phyloP scores from a whole-genome alignment of 2,888 invertebrate genomes.

The Chironomus tentans region DNA sequence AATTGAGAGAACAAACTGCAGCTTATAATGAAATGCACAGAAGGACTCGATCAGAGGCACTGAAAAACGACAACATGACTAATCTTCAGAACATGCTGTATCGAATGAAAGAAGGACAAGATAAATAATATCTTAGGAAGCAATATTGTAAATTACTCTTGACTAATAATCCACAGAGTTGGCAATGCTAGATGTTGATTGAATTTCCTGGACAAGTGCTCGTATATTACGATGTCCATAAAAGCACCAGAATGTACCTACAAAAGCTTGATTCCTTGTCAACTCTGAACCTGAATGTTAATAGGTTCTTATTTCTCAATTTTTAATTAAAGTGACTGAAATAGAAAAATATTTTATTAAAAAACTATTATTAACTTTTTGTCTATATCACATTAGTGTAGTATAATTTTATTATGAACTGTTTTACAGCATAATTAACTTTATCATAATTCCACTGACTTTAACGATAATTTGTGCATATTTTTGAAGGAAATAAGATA shows the following conservation, averaged over 20 bases:
- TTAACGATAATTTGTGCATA: neutral
- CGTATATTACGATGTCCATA: too few relatives aligned
- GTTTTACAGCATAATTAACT: neutral
- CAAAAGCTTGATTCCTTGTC: too few relatives aligned
- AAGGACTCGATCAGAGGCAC: slow-evolving; percentile 46
- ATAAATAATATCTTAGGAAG: neutral
- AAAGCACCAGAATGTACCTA: too few relatives aligned
- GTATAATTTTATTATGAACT: neutral
- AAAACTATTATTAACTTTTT: neutral
- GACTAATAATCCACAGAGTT: too few relatives aligned
- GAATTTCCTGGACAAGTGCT: too few relatives aligned
- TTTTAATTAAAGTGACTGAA: neutral
- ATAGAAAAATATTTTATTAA: slow-evolving; percentile 28
- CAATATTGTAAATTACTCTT: too few relatives aligned
- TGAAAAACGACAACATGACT: slow-evolving; percentile 45
- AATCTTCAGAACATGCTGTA: neutral
- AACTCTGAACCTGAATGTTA: neutral
- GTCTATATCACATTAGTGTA: neutral
- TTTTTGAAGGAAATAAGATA: neutral
- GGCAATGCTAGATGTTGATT: too few relatives aligned
- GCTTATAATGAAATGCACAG: slow-evolving; percentile 46
- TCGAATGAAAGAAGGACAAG: neutral
- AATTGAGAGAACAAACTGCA: slow-evolving; percentile 44
- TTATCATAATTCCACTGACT: neutral
- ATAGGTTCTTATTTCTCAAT: neutral